Conservation (phyloP, 1,140 invertebrate species). For the Platyscapa corneri region DNA sequence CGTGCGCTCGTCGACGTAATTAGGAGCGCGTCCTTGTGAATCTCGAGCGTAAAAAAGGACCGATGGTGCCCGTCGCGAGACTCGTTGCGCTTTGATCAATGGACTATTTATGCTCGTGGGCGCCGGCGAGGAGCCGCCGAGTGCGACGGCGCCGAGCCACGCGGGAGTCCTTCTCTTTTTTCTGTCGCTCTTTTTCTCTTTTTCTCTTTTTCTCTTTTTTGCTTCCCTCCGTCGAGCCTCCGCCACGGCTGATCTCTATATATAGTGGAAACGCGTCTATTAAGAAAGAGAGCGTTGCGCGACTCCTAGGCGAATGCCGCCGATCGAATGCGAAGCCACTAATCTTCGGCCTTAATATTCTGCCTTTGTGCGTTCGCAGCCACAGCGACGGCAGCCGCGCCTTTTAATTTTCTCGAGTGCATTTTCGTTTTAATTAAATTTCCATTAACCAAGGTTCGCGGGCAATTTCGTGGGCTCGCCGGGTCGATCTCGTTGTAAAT, state of each 20-base stretch:
- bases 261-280: neutral
- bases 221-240: neutral
- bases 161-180: slow-evolving; percentile 31
- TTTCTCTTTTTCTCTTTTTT: too few relatives aligned
- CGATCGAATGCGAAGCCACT: neutral
- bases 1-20: neutral
- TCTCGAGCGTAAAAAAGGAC: neutral
- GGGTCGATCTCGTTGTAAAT: too few relatives aligned
- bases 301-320: neutral
- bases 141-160: neutral
- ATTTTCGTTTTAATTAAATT: neutral
- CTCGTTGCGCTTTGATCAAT: neutral
- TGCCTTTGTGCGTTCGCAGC: neutral
- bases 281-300: neutral
- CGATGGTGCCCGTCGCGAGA: neutral
- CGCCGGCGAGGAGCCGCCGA: neutral
- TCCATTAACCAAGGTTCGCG: neutral
- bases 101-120: slow-evolving; percentile 24
- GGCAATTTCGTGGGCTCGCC: too few relatives aligned
- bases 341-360: neutral
- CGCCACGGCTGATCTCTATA: neutral
- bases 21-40: neutral
- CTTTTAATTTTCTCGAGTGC: neutral
- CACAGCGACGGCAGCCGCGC: too few relatives aligned
- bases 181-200: too few relatives aligned